These are phyloP conservation scores for Drosophila trapezifrons DNA, from an alignment of 1,140 invertebrate species.

Conservation along the genomic window DNA sequence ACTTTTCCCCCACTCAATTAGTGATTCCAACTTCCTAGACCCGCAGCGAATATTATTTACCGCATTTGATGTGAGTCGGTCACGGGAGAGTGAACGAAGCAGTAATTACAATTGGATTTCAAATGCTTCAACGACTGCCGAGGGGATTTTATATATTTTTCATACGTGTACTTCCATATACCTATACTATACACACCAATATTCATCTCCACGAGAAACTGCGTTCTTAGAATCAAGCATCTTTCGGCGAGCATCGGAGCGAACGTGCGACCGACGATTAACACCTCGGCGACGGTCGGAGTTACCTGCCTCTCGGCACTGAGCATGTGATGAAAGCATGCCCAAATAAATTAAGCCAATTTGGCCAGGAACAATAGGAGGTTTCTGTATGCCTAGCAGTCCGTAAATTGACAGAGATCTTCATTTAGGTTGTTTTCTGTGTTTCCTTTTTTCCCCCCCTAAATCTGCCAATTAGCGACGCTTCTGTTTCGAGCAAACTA, in stretches of 20 bases:
- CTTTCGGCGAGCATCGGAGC: constrained; percentile 21
- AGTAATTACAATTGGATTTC: constrained; percentile 49
- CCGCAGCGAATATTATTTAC: constrained; percentile 45
- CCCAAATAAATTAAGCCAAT: constrained; percentile 62
- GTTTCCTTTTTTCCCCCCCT: constrained; percentile 2
- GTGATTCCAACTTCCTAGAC: constrained; percentile 35
- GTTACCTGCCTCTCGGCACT: constrained; percentile 25
- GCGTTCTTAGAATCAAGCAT: constrained; percentile 47
- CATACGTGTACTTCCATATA: constrained; percentile 14
- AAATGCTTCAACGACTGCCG: constrained; percentile 25
- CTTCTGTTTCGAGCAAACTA: constrained; percentile 33
- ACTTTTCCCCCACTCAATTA: constrained; percentile 41
- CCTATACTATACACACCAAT: not conserved
- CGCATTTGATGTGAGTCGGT: constrained; percentile 42
- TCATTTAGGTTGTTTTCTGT: constrained; percentile 37
- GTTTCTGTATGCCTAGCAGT: constrained; percentile 47
- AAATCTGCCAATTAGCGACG: constrained; percentile 56
- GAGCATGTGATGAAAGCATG: constrained; percentile 65
- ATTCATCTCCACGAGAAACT: constrained; percentile 28
- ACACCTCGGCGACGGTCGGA: constrained; percentile 47
- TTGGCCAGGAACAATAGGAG: constrained; percentile 58
- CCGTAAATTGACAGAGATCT: constrained; percentile 53
- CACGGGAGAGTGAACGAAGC: constrained; percentile 55
- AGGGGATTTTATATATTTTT: constrained; percentile 49
- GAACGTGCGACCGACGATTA: constrained; percentile 51